Evolutionary conservation across 2,888 invertebrate genomes (phyloP).

Genomic region (Dryococelus australis): DNA sequence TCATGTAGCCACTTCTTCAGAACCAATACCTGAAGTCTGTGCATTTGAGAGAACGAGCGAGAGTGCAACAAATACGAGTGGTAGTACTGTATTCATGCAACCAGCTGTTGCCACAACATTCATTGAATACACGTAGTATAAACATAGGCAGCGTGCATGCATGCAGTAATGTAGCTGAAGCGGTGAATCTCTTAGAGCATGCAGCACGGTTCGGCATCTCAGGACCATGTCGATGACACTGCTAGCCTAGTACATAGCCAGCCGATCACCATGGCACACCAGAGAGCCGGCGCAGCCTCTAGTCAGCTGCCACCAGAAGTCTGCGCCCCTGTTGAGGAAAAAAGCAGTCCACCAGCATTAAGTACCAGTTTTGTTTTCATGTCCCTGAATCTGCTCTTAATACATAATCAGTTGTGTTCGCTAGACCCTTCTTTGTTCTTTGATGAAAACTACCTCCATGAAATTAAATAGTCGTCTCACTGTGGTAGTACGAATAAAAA

Average conservation of each 20-base stretch:
- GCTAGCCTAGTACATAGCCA: neutral
- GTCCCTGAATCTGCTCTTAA: no score
- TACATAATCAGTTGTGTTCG: no score
- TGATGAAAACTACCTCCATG: no score
- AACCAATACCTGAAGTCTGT: neutral
- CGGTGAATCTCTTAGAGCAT: no score
- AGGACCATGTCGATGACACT: neutral
- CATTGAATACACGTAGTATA: neutral
- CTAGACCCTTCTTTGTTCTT: no score
- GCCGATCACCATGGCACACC: neutral
- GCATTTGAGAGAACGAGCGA: neutral
- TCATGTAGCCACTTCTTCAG: conserved; percentile 1
- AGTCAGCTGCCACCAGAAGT: conserved; percentile 6
- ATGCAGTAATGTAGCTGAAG: neutral
- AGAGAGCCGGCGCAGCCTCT: neutral
- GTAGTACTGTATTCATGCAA: no score
- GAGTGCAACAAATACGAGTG: neutral
- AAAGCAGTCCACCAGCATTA: no score
- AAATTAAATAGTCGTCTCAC: no score
- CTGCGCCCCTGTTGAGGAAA: neutral
- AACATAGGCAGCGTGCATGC: neutral
- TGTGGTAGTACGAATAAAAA: no score
- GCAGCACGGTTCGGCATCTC: neutral
- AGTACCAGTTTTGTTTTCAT: no score
- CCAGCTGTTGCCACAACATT: neutral